phyloP scores from a whole-genome alignment of 2,113 vertebrate genomes.

The Puntigrus tetrazona region DNA sequence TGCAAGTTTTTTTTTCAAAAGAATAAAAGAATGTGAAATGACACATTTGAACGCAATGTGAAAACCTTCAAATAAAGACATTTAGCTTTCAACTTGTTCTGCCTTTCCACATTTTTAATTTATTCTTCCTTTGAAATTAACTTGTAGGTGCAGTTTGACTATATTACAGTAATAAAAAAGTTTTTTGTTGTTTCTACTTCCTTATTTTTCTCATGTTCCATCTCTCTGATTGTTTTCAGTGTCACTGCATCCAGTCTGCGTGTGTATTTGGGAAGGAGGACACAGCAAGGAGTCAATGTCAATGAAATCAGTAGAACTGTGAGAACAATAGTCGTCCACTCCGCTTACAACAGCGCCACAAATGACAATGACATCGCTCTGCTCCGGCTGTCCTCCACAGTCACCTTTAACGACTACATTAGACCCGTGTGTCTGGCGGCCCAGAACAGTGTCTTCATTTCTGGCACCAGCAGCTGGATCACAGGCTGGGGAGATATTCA shows the following conservation, averaged over 20 bases:
- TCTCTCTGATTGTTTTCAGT: neutral
- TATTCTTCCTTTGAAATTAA: too few relatives aligned
- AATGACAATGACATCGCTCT: constrained; percentile 75
- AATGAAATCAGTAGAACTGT: neutral
- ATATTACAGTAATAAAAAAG: too few relatives aligned
- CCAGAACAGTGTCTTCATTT: constrained; percentile 47
- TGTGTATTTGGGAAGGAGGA: constrained; percentile 51
- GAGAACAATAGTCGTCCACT: constrained; percentile 47
- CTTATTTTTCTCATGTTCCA: neutral
- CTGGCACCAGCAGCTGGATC: constrained; percentile 53
- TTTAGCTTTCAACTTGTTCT: neutral
- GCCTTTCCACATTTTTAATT: neutral
- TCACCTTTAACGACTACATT: constrained; percentile 53
- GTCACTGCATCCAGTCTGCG: accelerated
- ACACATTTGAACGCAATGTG: too few relatives aligned
- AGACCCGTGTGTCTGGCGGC: constrained; percentile 77
- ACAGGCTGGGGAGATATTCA: constrained; percentile 73
- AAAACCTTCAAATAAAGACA: too few relatives aligned
- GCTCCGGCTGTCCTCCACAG: constrained; percentile 60
- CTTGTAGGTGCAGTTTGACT: too few relatives aligned
- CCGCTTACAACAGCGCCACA: constrained; percentile 45
- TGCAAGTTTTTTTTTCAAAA: too few relatives aligned
- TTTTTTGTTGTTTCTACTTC: too few relatives aligned
- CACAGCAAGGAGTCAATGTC: neutral
- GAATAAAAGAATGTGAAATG: too few relatives aligned